Base-by-base conservation (phyloP, 2,113 vertebrate species). In the Nothocercus julius region DNA sequence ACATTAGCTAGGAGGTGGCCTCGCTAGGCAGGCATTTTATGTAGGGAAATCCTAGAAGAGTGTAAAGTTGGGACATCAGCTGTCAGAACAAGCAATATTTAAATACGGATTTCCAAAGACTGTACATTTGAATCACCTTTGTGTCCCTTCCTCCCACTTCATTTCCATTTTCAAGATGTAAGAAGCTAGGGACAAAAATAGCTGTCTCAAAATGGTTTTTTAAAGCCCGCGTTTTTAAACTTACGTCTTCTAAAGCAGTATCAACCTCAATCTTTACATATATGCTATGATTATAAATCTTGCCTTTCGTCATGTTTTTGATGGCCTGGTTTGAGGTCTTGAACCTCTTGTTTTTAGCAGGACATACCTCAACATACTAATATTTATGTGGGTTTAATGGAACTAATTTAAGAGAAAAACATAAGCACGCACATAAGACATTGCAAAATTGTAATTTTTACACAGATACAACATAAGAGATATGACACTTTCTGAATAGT, bases 221-320 rank as follows among this genome's bases (percentile, higher is more conserved):
- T 42, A 90, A 84, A 42, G 20, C 9, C 5, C 14, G 38, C 13
- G 14, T 47, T 58, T 69, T 22, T 24, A 87, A 62, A 18, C 3
- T 53, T 28, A 25, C 7, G 6, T 61, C 19, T 66, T 64, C 22
- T 54, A 73, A 80, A 63, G 36, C 4, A 42, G 2, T 4, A 87
- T 85, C 66, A 17, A 69, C 18, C 8, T 7, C 11, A 69, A 42
- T 13, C 7, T 53, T 66, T 19, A 13, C 3, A 28, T 7, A 7
- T 9, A 5, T 61, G 40, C 59, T 13, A 0, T 54, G 17, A 38
- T 38, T 36, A 27, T 36, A 70, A 90, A 75, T 8, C 11, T 15
- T 87, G 5, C 13, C 4, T 56, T 63, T 38, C 9, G 7, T 66
- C 10, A 5, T 0, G 0, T 44, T 7, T 4, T 80, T 54, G 19